Evolutionary conservation across 2,797 vertebrate species (phyloP), one percentile per base, ranked within the genome.

Genomic region (Gymnodraco acuticeps): DNA sequence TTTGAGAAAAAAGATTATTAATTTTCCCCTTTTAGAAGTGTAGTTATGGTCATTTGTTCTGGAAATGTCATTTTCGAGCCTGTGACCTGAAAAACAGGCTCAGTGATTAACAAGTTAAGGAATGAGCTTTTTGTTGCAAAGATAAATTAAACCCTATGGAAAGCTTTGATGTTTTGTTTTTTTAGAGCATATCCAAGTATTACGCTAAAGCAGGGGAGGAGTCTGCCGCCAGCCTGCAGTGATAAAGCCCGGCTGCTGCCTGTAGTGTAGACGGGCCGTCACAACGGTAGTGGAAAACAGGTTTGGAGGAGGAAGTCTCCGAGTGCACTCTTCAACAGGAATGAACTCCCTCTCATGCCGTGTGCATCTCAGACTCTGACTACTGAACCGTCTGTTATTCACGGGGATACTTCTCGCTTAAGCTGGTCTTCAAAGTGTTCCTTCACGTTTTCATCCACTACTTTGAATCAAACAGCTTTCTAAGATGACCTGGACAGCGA

Each of bases 401-500:
- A 15, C 51, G 64, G 15, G 67, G 70, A 67, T 38, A 16, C 52
- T 70, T 70, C 54, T 23, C 13, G 16, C 59, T 12, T 51, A 63
- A 10, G 9, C 50, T 59, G 5, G 41, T 53, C 10, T 43, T 59
- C 38, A 41, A 10, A 3, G 11, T 41, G 12, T 61, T 50, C 14
- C 63, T 33, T 38, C 20, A 23, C 23, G 11, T 58, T 69, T 41
- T 10, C n/a, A 31, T 16, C 2, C 33, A 33, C 33, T 33, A 31
- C 4, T 54, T 67, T 70, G 20, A 48, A 5, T 61, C 54, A 17
- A 70, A 63, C 63, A 45, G 43, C 45, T 56, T 74, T 46, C 16
- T 1, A 86, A 81, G 77, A 95, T 95, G 94, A 90, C 77, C 72
- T 79, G 91, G 89, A 84, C 86, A 42, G 66, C 75, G 69, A 93